Evolutionary conservation across 2,113 vertebrate species (phyloP).

Genomic region (Tympanuchus pallidicinctus): DNA sequence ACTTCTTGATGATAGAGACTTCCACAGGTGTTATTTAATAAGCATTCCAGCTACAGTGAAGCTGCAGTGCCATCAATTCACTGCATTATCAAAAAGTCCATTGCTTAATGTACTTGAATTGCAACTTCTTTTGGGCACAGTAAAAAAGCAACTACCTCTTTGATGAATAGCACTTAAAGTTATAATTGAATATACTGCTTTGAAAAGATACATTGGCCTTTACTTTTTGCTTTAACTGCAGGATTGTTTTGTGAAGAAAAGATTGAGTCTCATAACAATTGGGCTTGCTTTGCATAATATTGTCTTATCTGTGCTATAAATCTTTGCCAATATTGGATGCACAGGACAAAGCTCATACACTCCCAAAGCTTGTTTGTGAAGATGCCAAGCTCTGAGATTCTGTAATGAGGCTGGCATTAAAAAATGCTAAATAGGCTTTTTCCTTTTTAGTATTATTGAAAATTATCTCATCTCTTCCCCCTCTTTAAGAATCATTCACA

Average conservation of each 20-base stretch:
- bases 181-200: background rate
- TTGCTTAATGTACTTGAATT: constrained; percentile 47
- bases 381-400: background rate
- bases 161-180: constrained; percentile 25
- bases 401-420: background rate
- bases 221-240: constrained; percentile 25
- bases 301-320: background rate
- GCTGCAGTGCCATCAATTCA: constrained; percentile 12
- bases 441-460: background rate
- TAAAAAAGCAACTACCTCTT: background rate
- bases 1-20: background rate
- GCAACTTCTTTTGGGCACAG: constrained; percentile 6
- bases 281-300: background rate
- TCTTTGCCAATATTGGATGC: background rate
- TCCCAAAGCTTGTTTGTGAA: background rate
- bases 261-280: background rate
- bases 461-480: background rate
- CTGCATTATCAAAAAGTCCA: constrained; percentile 15
- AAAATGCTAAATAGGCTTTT: background rate
- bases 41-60: background rate
- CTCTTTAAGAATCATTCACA: background rate
- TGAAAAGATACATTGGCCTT: constrained; percentile 11
- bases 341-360: background rate
- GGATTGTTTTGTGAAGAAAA: background rate
- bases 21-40: background rate